phyloP scores from a whole-genome alignment of 2,113 vertebrate genomes.

The Platysternon megacephalum region DNA sequence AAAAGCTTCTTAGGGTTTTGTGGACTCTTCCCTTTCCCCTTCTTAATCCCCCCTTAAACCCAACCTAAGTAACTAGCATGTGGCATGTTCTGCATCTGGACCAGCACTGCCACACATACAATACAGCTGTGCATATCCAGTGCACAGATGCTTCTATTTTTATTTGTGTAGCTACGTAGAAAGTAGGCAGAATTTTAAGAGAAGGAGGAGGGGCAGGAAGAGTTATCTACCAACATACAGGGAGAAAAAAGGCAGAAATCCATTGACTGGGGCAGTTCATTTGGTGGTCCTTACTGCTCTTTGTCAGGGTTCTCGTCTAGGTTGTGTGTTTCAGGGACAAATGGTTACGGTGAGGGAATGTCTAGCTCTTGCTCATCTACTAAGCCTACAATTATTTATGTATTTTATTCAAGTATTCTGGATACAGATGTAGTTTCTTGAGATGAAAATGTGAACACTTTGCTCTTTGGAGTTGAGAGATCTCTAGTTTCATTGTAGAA shows the following conservation, averaged over 20 bases:
- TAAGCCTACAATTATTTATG: not conserved
- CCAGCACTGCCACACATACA: not conserved
- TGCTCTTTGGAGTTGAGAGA: not conserved
- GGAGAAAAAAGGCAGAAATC: not conserved
- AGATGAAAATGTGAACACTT: not conserved
- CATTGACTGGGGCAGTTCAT: not conserved
- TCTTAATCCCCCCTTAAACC: not conserved
- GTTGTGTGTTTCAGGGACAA: not conserved
- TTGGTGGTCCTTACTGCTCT: not conserved
- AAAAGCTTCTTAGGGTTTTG: not conserved
- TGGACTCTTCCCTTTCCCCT: not conserved
- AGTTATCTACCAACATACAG: not conserved
- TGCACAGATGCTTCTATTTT: not conserved
- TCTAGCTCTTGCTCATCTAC: not conserved
- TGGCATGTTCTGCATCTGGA: not conserved
- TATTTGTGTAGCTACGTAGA: not conserved
- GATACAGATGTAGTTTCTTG: not conserved
- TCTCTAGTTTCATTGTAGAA: not conserved
- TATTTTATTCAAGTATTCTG: not conserved
- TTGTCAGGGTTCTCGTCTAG: not conserved
- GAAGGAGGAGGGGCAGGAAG: not conserved
- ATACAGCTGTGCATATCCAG: not conserved
- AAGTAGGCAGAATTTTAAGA: not conserved
- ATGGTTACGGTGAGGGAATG: not conserved
- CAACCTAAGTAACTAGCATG: not conserved